Evolutionary conservation across 1,140 invertebrate genomes (phyloP), one percentile per base, ranked within the genome.

Genomic region (Drosophila albomicans): DNA sequence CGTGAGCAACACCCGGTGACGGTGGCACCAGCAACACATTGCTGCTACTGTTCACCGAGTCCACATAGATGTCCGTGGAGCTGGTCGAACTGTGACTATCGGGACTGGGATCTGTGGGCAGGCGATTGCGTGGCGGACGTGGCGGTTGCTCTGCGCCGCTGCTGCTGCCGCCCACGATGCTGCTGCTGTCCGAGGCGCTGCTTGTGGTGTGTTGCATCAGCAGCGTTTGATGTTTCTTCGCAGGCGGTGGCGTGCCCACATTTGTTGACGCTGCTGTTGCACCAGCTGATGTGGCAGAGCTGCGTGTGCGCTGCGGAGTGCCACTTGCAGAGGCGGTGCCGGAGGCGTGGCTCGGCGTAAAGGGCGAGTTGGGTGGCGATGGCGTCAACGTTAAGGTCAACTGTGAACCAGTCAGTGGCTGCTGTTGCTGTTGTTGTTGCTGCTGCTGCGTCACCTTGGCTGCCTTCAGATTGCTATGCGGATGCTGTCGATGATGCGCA

Each of bases 81-180:
- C 76, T 88, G 71, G 82, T 71, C 1, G 89, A 92, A 32, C 87
- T 93, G 92, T 75, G 91, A 93, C 85, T 92, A 68, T 81, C 90
- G 0, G 88, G 92, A 57, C 95, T 96, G 38, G 95, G 94, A 93
- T 96, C 96, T 7, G 96, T 96, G 25, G 96, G 95, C 74, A 96
- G 93, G 64, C 96, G 94, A 56, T 93, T 94, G 76, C 95, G 93
- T 74, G 94, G 93, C 45, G 68, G 89, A 91, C 54, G 71, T 25
- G 72, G 61, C 5, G 72, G 76, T 3, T 75, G 78, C 13, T 78
- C 81, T 38, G 58, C 49, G 48, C 11, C 11, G 56, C 69, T 25
- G 20, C 20, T 25, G 20, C 20, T 25, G 3, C 20, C 20, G 7
- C 35, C 35, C 35, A 38, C 35, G 8, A 10, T 38, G 35, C 32